Base-by-base conservation (phyloP, 2,888 invertebrate genomes). In the Pollenia angustigena region DNA sequence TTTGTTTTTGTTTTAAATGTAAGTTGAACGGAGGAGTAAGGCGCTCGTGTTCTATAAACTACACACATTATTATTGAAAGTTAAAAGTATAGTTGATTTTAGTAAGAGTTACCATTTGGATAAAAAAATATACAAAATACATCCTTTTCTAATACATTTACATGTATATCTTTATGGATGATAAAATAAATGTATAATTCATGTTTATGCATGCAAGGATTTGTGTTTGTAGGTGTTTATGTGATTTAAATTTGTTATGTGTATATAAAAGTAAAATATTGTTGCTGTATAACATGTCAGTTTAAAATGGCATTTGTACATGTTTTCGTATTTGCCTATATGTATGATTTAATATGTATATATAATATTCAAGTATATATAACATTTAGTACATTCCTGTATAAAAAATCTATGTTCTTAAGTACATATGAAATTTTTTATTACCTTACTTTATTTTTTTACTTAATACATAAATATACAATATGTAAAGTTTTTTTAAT, bases 221-320 rank as follows among this genome's bases (percentile, higher is more conserved):
- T n/a, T 12, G 32, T 32, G 8, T 64, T 14, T 64, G 32, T 50
- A 12, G 64, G 56, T 48, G 18, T 60, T 52, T 42, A 62, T 79
- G 23, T 50, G 52, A 9, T 46, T 72, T 44, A 16, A 56, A 56
- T 66, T 56, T 64, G 18, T 78, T 76, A 62, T 62, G 18, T 44
- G 46, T 68, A 54, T 48, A 56, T 18, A 56, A 40, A 48, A 66
- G 68, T 79, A 79, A 68, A 68, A 58, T 58, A 40, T 60, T 69
- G 54, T 46, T 58, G 32, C 16, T 83, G 48, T 83, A n/a, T n/a
- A 56, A 71, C 64, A 54, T 78, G 58, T 78, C 83, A 78, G 48
- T 66, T 66, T 78, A 42, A 64, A 78, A 83, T 83, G 76, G 78
- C 50, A 72, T 72, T 72, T 64, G 18, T 48, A 66, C 11, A 23